phyloP scores from a whole-genome alignment of 2,888 invertebrate species.

The Linnaemya tessellans region DNA sequence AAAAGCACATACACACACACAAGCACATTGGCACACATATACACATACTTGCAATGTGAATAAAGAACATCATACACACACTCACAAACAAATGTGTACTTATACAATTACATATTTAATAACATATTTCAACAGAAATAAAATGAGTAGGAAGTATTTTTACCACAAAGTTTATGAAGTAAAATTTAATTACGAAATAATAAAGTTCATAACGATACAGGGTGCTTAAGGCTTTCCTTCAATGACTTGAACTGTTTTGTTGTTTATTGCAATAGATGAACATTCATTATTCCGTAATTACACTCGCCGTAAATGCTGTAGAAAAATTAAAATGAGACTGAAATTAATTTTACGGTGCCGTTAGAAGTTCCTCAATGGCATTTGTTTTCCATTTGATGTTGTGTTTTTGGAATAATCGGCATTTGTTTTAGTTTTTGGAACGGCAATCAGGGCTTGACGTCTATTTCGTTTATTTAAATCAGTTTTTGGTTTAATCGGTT shows the following conservation, averaged over 20 bases:
- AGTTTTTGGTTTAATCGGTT: too few relatives aligned
- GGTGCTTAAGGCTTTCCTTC: conserved; percentile 18
- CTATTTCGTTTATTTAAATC: too few relatives aligned
- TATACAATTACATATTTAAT: neutral
- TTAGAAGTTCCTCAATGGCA: too few relatives aligned
- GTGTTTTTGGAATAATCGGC: too few relatives aligned
- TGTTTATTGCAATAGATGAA: too few relatives aligned
- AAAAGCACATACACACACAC: neutral
- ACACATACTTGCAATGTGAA: neutral
- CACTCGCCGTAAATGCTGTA: too few relatives aligned
- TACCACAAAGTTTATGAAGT: conserved; percentile 71
- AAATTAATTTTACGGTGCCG: too few relatives aligned
- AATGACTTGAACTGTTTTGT: neutral
- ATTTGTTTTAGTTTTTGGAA: too few relatives aligned
- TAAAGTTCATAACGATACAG: conserved; percentile 62
- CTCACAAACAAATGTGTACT: neutral
- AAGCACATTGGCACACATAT: neutral
- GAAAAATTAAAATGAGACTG: too few relatives aligned
- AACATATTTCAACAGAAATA: conserved; percentile 24
- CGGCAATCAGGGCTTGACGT: too few relatives aligned
- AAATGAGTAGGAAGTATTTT: conserved; percentile 31
- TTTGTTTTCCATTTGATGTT: too few relatives aligned
- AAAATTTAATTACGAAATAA: conserved; percentile 72
- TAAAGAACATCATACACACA: neutral
- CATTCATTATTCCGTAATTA: too few relatives aligned